Evolutionary conservation across 2,797 vertebrate genomes (phyloP).

Genomic region (Cynodonichthys magdalenae): DNA sequence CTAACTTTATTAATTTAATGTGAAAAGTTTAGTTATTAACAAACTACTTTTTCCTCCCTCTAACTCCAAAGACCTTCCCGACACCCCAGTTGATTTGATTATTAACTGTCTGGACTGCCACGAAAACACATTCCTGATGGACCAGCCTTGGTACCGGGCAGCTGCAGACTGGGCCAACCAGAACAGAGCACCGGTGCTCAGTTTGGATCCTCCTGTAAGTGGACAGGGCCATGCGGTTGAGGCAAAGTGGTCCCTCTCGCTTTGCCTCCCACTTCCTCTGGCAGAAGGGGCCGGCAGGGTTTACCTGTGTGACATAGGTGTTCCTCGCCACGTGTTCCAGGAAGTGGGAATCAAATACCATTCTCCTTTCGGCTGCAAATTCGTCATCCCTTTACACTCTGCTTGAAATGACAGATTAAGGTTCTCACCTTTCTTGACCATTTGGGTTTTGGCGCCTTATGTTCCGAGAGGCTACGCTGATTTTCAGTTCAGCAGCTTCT

Average conservation of each 20-base stretch:
- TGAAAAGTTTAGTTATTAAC: background rate
- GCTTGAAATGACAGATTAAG: constrained; percentile 75
- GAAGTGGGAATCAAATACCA: constrained; percentile 97
- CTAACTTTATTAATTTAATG: background rate
- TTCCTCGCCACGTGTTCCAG: constrained; percentile 94
- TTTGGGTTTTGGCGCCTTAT: constrained; percentile 62
- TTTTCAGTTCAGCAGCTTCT: constrained; percentile 41
- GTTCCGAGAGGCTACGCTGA: constrained; percentile 36
- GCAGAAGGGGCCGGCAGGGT: constrained; percentile 90
- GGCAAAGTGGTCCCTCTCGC: constrained; percentile 95
- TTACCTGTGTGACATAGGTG: constrained; percentile 96
- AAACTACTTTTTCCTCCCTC: background rate
- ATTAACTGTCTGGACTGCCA: constrained; percentile 99
- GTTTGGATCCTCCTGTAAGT: constrained; percentile 92
- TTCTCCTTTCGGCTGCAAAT: constrained; percentile 97
- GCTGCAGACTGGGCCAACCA: constrained; percentile 97
- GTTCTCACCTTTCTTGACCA: constrained; percentile 42
- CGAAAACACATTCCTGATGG: constrained; percentile 92
- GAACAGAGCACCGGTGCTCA: constrained; percentile 94
- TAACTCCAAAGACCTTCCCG: constrained; percentile 88
- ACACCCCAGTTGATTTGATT: constrained; percentile 94
- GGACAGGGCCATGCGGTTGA: constrained; percentile 91
- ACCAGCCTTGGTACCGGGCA: constrained; percentile 95
- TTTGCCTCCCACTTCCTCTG: constrained; percentile 91
- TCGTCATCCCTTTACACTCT: constrained; percentile 95